Evolutionary conservation across 2,797 vertebrate species (phyloP).

Genomic region (Channallabes apus): DNA sequence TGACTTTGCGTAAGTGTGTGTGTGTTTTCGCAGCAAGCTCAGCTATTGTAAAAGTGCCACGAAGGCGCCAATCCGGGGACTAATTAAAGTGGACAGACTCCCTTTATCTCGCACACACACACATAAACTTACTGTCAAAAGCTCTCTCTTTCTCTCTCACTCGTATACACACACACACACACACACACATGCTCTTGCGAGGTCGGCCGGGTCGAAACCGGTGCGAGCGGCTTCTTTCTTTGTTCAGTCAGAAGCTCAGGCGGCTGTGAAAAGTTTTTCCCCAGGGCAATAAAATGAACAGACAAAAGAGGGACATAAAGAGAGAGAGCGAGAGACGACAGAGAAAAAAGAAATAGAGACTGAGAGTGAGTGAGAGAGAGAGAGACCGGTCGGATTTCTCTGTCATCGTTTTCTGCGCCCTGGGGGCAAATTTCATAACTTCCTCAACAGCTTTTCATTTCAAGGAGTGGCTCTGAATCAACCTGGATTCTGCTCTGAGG

Average conservation of each 20-base stretch:
- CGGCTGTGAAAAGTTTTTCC: conserved; percentile 74
- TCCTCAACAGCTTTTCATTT: conserved; percentile 61
- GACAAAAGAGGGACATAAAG: conserved; percentile 62
- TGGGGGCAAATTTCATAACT: conserved; percentile 70
- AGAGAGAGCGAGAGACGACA: conserved; percentile 57
- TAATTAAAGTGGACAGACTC: conserved; percentile 51
- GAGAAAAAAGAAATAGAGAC: conserved; percentile 49
- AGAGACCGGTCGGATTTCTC: conserved; percentile 66
- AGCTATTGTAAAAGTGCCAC: conserved; percentile 40
- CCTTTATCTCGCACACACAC: conserved; percentile 52
- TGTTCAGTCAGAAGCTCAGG: conserved; percentile 59
- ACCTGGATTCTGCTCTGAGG: neutral
- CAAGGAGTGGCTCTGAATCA: conserved; percentile 61
- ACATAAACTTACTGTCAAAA: conserved; percentile 16
- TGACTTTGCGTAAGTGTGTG: neutral
- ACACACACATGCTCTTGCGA: conserved; percentile 50
- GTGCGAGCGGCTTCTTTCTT: conserved; percentile 54
- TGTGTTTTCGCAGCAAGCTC: neutral
- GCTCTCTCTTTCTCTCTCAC: no score
- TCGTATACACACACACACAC: conserved; percentile 35
- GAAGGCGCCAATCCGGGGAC: conserved; percentile 24
- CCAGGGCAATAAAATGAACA: conserved; percentile 62
- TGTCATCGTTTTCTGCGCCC: conserved; percentile 63
- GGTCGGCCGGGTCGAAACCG: conserved; percentile 55
- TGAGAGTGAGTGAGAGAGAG: conserved; percentile 55